Evolutionary conservation across 1,140 invertebrate species (phyloP), one percentile per base, ranked within the genome.

Genomic region (Drosophila nebulosa): DNA sequence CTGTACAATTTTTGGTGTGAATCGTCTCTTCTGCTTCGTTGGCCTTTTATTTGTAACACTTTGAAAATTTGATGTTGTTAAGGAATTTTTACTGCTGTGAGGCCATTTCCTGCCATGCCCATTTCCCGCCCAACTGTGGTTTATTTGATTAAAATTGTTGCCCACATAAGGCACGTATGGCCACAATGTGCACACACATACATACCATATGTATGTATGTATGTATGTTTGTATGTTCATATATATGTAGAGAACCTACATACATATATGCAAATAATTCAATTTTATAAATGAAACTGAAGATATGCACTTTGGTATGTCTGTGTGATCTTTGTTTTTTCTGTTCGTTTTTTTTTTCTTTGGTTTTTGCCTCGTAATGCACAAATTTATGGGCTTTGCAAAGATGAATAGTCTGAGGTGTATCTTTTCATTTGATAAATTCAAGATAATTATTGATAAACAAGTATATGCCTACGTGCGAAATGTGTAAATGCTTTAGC

Each of bases 261-360:
- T 21, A 46, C 16, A 21, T 55, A 26, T 32, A 50, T 46, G 39
- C 7, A 46, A 46, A 46, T 67, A 72, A 63, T 68, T 70, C 56
- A 70, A 70, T 70, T 74, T 35, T 56, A 52, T 36, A 75, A 75
- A 72, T 68, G 42, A 51, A 74, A 58, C 61, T 65, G 7, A 10
- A 18, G 26, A 10, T 32, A 55, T 12, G 52, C 4, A 35, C 7
- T 14, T 46, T 18, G 30, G 30, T 12, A 1, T 46, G 16, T 46
- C 39, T 46, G 18, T 46, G 3, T 21, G 18, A 3, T 39, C 6
- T n/a, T 26, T 24, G 50, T 39, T 24, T 3, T 61, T 51, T 52
- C 51, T n/a, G n/a, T 56, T 26, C 14, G 10, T 4, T 26, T 12
- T 59, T 58, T 52, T n/a, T n/a, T n/a, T n/a, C n/a, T n/a, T n/a